Evolutionary conservation across 2,888 invertebrate genomes (phyloP).

Genomic region (Perizoma flavofasciatum): DNA sequence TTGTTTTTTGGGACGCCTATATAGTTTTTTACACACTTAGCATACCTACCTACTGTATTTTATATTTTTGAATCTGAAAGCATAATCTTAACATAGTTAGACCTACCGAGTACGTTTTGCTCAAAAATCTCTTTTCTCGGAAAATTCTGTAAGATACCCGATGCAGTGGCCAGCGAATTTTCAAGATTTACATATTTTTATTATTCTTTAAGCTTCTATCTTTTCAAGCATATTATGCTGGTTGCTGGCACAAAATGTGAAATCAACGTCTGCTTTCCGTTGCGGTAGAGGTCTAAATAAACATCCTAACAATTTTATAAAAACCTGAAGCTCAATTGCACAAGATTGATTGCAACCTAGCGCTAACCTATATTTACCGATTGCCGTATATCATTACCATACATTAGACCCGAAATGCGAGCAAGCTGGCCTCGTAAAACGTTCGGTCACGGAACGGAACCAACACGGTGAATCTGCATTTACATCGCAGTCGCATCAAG

Average conservation of each 20-base stretch:
- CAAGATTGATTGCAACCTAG: slow-evolving; percentile 35
- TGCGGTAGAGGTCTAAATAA: slow-evolving; percentile 16
- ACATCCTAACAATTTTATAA: slow-evolving; percentile 11
- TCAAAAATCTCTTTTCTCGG: slow-evolving; percentile 4
- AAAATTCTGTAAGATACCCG: slow-evolving; percentile 18
- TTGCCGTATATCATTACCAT: slow-evolving; percentile 34
- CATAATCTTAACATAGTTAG: too few species aligned
- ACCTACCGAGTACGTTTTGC: slow-evolving; percentile 8
- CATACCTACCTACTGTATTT: too few species aligned
- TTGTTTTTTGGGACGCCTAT: slow-evolving; percentile 3
- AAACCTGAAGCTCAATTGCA: slow-evolving; percentile 22
- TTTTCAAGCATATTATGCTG: slow-evolving; percentile 15
- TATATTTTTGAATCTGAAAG: too few species aligned
- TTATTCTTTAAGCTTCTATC: slow-evolving; percentile 23
- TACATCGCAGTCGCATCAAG: slow-evolving; percentile 48
- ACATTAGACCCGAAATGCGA: slow-evolving; percentile 35
- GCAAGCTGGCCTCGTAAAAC: slow-evolving; percentile 30
- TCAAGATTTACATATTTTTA: slow-evolving; percentile 29
- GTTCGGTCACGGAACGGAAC: slow-evolving; percentile 36
- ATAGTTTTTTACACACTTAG: too few species aligned
- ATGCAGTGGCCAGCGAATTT: slow-evolving; percentile 22
- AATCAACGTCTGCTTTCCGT: slow-evolving; percentile 17
- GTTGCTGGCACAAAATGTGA: slow-evolving; percentile 23
- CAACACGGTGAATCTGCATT: slow-evolving; percentile 48
- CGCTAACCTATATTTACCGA: slow-evolving; percentile 35